These are phyloP conservation scores for Poeciliopsis prolifica DNA, from an alignment of 2,113 vertebrate genomes.

Conservation along the genomic window DNA sequence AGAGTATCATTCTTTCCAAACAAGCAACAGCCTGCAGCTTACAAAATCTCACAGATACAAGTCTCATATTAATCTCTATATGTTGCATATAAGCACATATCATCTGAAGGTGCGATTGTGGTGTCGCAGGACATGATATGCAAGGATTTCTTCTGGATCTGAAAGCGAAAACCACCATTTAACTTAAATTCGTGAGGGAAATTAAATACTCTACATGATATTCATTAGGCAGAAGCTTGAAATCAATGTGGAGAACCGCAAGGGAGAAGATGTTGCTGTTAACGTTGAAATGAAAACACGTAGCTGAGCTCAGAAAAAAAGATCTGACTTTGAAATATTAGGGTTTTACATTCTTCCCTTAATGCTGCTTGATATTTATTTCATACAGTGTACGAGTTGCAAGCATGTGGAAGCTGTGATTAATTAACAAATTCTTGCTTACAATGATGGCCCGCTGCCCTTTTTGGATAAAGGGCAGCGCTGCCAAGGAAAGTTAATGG, in stretches of 20 bases:
- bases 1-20: constrained; percentile 53
- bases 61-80: constrained; percentile 33
- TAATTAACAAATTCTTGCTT: constrained; percentile 59
- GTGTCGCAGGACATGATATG: not conserved
- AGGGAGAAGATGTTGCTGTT: not conserved
- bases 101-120: not conserved
- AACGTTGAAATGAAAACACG: constrained; percentile 12
- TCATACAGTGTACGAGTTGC: not conserved
- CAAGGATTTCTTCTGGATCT: constrained; percentile 3
- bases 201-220: constrained; percentile 13
- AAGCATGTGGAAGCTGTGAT: constrained; percentile 21
- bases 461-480: constrained; percentile 54
- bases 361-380: constrained; percentile 16
- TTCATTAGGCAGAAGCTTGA: constrained; percentile 15
- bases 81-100: constrained; percentile 8
- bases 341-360: constrained; percentile 13
- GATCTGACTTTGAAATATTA: not conserved
- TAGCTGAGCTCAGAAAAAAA: not conserved
- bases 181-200: constrained; percentile 4
- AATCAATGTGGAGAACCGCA: constrained; percentile 35
- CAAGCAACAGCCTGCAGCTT: constrained; percentile 47
- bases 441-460: constrained; percentile 42
- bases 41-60: constrained; percentile 33
- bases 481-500: constrained; percentile 46
- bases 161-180: constrained; percentile 26